A percentile compares a stretch with the other conserved stretches of the same genome.
These are phyloP conservation scores for Danaus chrysippus DNA, from an alignment of 2,888 invertebrate genomes.

Conservation along the genomic window DNA sequence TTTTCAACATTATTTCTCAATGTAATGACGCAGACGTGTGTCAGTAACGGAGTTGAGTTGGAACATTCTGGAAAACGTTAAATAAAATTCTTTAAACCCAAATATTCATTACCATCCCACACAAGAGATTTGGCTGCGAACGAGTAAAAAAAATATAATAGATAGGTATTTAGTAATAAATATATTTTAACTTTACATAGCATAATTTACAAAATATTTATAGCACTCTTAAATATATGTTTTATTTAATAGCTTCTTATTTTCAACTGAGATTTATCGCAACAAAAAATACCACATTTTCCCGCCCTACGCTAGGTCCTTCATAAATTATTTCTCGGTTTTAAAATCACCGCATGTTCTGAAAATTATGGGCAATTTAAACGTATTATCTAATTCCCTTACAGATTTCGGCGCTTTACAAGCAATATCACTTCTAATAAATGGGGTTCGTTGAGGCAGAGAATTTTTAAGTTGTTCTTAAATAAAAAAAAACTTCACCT, in stretches of 20 bases:
- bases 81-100: slow-evolving; percentile 10
- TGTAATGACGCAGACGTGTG: background rate
- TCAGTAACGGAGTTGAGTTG: slow-evolving; percentile 1
- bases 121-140: slow-evolving; percentile 3
- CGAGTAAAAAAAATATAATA: background rate
- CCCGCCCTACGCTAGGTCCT: no score
- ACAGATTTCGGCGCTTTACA: background rate
- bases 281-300: no score
- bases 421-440: slow-evolving; percentile 1
- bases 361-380: no score
- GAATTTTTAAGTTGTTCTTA: slow-evolving; percentile 21
- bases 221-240: no score
- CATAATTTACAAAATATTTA: no score
- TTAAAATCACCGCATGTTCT: no score
- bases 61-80: slow-evolving; percentile 11
- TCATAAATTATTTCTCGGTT: no score
- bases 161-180: background rate
- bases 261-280: no score
- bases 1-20: no score
- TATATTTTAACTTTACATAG: no score
- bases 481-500: slow-evolving; percentile 32
- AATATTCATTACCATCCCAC: slow-evolving; percentile 13
- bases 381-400: no score
- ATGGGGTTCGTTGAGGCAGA: slow-evolving; percentile 1
- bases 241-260: no score